phyloP scores from a whole-genome alignment of 2,888 invertebrate genomes.

The Ennomos erosarius region DNA sequence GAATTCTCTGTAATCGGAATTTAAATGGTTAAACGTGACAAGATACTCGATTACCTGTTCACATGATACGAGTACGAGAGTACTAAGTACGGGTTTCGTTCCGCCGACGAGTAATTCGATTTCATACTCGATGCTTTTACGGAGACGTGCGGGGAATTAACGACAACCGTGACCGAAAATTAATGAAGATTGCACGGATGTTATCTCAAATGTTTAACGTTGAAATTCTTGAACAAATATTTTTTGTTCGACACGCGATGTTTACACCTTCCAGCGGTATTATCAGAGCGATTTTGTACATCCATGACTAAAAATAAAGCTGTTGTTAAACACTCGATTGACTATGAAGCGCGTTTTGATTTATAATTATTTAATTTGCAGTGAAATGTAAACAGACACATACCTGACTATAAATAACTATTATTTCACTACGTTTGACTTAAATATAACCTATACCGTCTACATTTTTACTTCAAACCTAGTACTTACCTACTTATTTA shows the following conservation, averaged over 20 bases:
- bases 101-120: constrained; percentile 62
- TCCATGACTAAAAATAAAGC: constrained; percentile 21
- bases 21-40: constrained; percentile 61
- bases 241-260: constrained; percentile 59
- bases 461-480: too few species aligned
- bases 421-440: too few species aligned
- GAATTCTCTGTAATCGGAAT: constrained; percentile 59
- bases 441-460: too few species aligned
- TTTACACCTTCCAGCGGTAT: constrained; percentile 28
- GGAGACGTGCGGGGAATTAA: constrained; percentile 65
- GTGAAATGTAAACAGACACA: too few species aligned
- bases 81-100: constrained; percentile 54
- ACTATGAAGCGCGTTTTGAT: constrained; percentile 28
- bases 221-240: constrained; percentile 39
- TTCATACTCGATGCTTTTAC: constrained; percentile 65
- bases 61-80: constrained; percentile 44
- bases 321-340: constrained; percentile 10
- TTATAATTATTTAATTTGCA: neutral
- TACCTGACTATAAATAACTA: too few species aligned
- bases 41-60: constrained; percentile 64
- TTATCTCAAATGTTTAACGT: constrained; percentile 61
- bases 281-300: constrained; percentile 30
- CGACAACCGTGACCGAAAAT: constrained; percentile 68
- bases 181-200: constrained; percentile 62
- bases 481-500: too few species aligned